Evolutionary conservation across 2,113 vertebrate genomes (phyloP), one percentile per base, ranked within the genome.

Genomic region (Microtus pennsylvanicus): DNA sequence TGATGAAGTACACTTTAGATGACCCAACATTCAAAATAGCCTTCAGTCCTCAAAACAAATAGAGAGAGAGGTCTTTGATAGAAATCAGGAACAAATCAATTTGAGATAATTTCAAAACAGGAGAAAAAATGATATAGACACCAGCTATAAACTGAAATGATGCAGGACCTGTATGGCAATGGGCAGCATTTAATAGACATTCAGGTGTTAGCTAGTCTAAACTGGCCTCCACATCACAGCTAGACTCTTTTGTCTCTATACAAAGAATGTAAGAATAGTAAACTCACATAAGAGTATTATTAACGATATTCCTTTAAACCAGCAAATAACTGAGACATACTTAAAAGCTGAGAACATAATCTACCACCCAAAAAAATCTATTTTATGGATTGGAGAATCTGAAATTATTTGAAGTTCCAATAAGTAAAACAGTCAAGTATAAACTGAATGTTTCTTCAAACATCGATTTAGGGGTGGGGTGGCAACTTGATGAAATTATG

Each of bases 391-490:
- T n/a, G 7, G 35, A 58, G n/a, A 72, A 50, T 8, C 17, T 78
- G n/a, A 30, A 35, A n/a, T 87, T 45, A 45, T 42, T 42, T 42
- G 38, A 42, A 42, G 38, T 45, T 78, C 33, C 2, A 38, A 4
- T 67, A 3, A 61, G 33, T 4, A 69, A 52, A 7, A 52, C 50
- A 35, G n/a, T 80, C 26, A 70, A 58, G 14, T 0, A 86, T 5
- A 17, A 26, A 45, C 58, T 70, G 4, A 63, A 17, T 45, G 52
- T 16, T 70, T 70, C 7, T 14, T 70, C 17, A 72, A 16, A 83
- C 1, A 65, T 0, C 61, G 2, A 7, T 9, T 83, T 33, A 22
- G 7, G 1, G 3, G 14, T 52, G 2, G 38, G 7, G 17, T 24
- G 50, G 17, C 22, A 86, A 89, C 7, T 55, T 83, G 1, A 9